These are phyloP conservation scores for Chaetorhynchus papuensis DNA, from an alignment of 2,113 vertebrate species.

Conservation along the genomic window DNA sequence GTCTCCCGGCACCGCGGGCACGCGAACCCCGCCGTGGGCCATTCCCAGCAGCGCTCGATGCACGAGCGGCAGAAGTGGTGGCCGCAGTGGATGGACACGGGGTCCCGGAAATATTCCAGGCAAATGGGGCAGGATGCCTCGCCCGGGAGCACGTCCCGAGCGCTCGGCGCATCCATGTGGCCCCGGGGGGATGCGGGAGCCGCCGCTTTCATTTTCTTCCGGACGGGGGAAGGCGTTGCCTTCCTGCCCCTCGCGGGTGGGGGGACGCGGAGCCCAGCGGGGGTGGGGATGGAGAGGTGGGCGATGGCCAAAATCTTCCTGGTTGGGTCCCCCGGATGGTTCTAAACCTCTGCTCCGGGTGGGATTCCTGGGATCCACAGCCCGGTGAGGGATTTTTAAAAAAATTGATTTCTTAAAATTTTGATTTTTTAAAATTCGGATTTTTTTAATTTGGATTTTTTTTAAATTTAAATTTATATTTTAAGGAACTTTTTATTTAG, in stretches of 20 bases:
- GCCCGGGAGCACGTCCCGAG: not conserved
- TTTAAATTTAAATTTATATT: not conserved
- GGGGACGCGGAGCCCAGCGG: not conserved
- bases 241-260: not conserved
- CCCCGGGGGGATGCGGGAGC: rapidly evolving
- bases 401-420: not conserved
- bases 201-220: not conserved
- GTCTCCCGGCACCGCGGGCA: not conserved
- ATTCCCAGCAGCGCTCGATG: slow-evolving; percentile 39
- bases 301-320: not conserved
- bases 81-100: slow-evolving; percentile 56
- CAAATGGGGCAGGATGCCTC: slow-evolving; percentile 63
- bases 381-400: not conserved
- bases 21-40: rapidly evolving
- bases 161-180: not conserved
- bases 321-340: not conserved
- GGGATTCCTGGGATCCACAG: not conserved
- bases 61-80: slow-evolving; percentile 61
- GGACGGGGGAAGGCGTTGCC: not conserved
- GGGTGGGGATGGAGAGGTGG: rapidly evolving
- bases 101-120: slow-evolving; percentile 38
- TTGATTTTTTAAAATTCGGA: not conserved
- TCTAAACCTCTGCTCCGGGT: rapidly evolving
- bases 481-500: too few species aligned
- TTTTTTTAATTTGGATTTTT: not conserved